Evolutionary conservation across 2,888 invertebrate genomes (phyloP).

Genomic region (Euzetes globulus): DNA sequence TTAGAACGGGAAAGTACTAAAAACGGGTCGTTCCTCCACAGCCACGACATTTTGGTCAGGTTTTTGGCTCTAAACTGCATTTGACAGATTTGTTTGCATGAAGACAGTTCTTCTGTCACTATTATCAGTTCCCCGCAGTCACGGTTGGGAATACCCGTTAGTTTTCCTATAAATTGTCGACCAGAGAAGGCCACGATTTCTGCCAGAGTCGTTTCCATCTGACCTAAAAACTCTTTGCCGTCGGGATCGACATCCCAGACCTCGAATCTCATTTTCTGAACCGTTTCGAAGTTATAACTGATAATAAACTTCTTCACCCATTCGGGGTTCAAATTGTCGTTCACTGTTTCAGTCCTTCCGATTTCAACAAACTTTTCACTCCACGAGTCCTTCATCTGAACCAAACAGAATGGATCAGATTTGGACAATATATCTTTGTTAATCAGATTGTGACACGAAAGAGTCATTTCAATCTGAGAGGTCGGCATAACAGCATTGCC

Average conservation of each 20-base stretch:
- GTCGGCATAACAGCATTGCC: constrained; percentile 43
- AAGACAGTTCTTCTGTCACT: constrained; percentile 43
- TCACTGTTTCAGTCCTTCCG: constrained; percentile 50
- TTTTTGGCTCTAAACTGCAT: constrained; percentile 30
- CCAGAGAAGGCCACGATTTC: constrained; percentile 49
- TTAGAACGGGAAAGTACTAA: constrained; percentile 44
- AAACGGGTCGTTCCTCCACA: constrained; percentile 30
- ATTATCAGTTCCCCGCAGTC: constrained; percentile 43
- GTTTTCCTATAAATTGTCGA: constrained; percentile 40
- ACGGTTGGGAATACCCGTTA: constrained; percentile 13
- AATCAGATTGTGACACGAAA: constrained; percentile 49
- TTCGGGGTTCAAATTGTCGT: constrained; percentile 52
- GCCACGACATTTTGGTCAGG: constrained; percentile 25
- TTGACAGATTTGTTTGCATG: constrained; percentile 39
- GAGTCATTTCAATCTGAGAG: constrained; percentile 47
- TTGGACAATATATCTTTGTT: constrained; percentile 54
- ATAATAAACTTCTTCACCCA: constrained; percentile 54
- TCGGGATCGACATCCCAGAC: constrained; percentile 44
- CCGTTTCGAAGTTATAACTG: constrained; percentile 55
- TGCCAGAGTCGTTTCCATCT: constrained; percentile 53
- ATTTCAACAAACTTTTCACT: constrained; percentile 46
- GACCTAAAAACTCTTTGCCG: constrained; percentile 52
- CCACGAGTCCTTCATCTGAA: constrained; percentile 46
- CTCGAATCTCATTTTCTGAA: constrained; percentile 54
- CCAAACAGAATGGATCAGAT: constrained; percentile 54